Evolutionary conservation across 2,113 vertebrate species (phyloP).

Genomic region (Daboia siamensis): DNA sequence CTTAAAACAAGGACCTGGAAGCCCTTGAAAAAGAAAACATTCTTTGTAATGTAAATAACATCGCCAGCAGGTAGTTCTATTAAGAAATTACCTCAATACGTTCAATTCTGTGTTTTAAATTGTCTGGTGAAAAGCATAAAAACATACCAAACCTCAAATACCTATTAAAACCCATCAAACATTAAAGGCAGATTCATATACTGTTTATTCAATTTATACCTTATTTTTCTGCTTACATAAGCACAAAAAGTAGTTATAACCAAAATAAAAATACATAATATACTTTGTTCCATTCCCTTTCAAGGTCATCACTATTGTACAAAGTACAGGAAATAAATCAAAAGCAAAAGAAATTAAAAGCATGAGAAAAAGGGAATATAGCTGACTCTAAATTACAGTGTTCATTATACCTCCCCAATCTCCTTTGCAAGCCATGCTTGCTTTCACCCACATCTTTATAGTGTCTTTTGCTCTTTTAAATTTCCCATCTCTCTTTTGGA

Average conservation of each 20-base stretch:
- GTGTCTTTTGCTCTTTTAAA: not conserved
- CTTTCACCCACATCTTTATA: not conserved
- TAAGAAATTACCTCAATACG: not conserved
- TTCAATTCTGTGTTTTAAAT: not conserved
- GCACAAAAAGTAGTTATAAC: not conserved
- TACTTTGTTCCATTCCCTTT: not conserved
- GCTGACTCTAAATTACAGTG: not conserved
- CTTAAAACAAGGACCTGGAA: not conserved
- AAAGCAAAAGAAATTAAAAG: not conserved
- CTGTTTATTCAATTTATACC: not conserved
- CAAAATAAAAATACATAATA: not conserved
- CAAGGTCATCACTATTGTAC: not conserved
- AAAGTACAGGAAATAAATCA: not conserved
- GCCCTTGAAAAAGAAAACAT: not conserved
- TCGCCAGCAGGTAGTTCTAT: not conserved
- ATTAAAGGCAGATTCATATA: not conserved
- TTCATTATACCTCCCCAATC: not conserved
- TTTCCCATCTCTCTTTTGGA: not conserved
- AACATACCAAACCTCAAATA: not conserved
- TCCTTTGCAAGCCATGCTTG: not conserved
- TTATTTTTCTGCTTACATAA: not conserved
- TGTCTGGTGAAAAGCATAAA: not conserved
- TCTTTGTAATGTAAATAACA: not conserved
- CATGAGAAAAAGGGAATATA: not conserved
- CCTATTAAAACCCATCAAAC: not conserved